These are phyloP conservation scores for Sturnus vulgaris DNA, from an alignment of 2,113 vertebrate genomes.

Conservation along the genomic window DNA sequence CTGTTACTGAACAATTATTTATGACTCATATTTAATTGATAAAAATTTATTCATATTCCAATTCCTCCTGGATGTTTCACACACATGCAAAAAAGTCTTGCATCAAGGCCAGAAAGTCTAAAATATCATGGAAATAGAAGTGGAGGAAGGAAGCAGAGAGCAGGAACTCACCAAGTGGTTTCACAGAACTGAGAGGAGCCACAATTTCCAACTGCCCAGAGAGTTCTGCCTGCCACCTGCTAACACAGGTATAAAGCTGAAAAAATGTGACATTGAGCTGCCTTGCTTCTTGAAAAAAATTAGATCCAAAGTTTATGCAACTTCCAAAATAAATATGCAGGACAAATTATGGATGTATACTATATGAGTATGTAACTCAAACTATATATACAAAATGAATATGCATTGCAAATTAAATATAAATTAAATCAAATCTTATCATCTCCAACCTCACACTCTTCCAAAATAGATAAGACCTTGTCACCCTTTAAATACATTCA, in stretches of 20 bases:
- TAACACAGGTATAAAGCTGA: not conserved
- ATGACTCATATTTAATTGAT: not conserved
- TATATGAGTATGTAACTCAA: not conserved
- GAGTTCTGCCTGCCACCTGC: not conserved
- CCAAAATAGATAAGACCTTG: not conserved
- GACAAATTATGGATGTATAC: not conserved
- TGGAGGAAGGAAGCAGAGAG: not conserved
- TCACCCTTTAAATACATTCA: not conserved
- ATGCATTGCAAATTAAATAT: not conserved
- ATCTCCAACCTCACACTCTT: not conserved
- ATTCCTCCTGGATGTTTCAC: not conserved
- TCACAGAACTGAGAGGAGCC: not conserved
- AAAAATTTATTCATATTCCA: not conserved
- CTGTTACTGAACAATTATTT: not conserved
- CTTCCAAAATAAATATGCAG: not conserved
- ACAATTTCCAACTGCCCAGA: not conserved
- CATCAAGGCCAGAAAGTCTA: not conserved
- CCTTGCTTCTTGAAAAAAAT: not conserved
- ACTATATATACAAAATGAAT: not conserved
- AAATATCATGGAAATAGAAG: not conserved
- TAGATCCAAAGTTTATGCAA: not conserved
- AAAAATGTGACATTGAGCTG: fast-evolving
- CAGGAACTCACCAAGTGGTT: not conserved
- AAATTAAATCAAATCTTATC: not conserved
- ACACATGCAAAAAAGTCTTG: not conserved